A percentile compares a stretch with the other conserved stretches of the same genome.
These are phyloP conservation scores for Muraenolepis orangiensis DNA, from an alignment of 2,797 vertebrate genomes.

Conservation along the genomic window DNA sequence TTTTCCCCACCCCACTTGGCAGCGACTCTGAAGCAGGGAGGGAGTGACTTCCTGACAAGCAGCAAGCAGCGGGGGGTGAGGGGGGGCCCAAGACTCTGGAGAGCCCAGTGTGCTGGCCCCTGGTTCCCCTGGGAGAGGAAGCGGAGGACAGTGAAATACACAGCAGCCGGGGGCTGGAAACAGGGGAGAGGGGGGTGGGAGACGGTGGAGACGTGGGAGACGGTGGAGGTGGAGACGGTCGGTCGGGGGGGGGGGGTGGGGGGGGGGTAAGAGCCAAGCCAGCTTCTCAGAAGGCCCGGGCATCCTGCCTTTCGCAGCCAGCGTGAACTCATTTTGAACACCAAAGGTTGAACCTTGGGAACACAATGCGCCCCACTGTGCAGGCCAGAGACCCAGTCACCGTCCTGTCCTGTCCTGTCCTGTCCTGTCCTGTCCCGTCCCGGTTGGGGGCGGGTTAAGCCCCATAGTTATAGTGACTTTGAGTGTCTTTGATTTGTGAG, in stretches of 20 bases:
- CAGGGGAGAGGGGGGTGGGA: not conserved
- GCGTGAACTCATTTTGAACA: conserved; percentile 58
- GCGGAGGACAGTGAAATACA: conserved; percentile 54
- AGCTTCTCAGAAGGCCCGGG: conserved; percentile 58
- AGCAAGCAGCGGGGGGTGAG: conserved; percentile 42
- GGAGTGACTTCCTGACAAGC: conserved; percentile 61
- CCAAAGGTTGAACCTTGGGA: conserved; percentile 63
- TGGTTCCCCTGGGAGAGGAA: conserved; percentile 57
- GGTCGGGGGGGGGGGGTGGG: not conserved
- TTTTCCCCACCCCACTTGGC: conserved; percentile 42
- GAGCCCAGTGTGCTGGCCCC: conserved; percentile 56
- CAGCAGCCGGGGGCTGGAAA: conserved; percentile 12
- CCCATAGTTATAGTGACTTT: no score
- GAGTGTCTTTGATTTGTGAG: no score
- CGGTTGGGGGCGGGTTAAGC: not conserved
- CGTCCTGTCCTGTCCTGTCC: not conserved
- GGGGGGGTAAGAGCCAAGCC: conserved; percentile 23
- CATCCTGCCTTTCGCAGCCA: conserved; percentile 67
- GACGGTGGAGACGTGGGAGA: not conserved
- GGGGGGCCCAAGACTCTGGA: conserved; percentile 52
- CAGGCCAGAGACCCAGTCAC: conserved; percentile 12
- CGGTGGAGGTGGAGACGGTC: not conserved
- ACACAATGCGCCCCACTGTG: conserved; percentile 66
- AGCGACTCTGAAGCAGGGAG: conserved; percentile 54
- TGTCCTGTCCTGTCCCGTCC: not conserved